Percentiles rank a stretch among this genome's conserved stretches.
Conservation (phyloP, 2,113 vertebrate genomes). For the Pachypanchax playfairii region DNA sequence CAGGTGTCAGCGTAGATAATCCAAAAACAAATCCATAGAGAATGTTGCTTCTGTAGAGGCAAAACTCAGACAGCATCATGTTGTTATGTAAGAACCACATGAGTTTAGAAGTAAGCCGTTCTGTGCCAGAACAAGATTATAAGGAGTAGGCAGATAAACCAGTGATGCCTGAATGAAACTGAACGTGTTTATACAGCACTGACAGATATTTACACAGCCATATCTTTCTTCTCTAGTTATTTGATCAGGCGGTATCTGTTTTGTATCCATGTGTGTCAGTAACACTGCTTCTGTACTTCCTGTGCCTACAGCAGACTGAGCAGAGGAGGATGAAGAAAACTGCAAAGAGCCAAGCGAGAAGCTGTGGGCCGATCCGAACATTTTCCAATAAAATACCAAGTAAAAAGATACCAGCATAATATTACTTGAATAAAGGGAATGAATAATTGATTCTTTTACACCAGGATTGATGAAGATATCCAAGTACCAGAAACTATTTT, state of each 20-base stretch:
- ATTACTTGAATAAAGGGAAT: no score
- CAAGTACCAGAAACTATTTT: conserved; percentile 5
- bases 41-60: conserved; percentile 61
- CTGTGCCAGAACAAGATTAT: background rate
- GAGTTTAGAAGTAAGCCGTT: conserved; percentile 71
- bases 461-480: background rate
- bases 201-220: background rate
- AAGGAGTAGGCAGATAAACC: background rate
- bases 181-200: background rate
- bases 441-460: no score
- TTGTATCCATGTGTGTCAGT: conserved; percentile 74
- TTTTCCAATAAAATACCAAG: conserved; percentile 22
- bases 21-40: conserved; percentile 49
- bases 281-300: conserved; percentile 29
- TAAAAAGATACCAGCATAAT: background rate
- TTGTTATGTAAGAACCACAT: conserved; percentile 73
- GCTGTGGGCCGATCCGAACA: conserved; percentile 2
- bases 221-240: conserved; percentile 68
- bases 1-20: conserved; percentile 54
- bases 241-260: conserved; percentile 74
- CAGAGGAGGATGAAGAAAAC: conserved; percentile 9
- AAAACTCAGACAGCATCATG: conserved; percentile 53
- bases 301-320: conserved; percentile 13
- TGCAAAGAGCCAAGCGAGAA: conserved; percentile 6
- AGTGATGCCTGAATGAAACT: background rate